Conservation (phyloP, 2,113 vertebrate genomes). For the Pseudolaguvia tuberculata region DNA sequence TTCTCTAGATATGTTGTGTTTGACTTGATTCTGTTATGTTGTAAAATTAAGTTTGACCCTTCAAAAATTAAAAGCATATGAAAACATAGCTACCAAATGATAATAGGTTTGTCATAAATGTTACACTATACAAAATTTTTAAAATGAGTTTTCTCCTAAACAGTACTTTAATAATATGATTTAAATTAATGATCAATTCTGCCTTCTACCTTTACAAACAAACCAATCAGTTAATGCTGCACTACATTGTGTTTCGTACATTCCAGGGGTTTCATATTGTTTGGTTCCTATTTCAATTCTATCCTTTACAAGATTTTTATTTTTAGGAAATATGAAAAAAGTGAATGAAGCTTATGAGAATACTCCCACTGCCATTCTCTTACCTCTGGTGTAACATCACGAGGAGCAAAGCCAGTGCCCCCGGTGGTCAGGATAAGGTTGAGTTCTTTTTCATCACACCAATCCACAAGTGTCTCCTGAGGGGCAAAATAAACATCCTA, state of each 20-base stretch:
- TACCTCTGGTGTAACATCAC: conserved; percentile 99
- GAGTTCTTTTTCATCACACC: conserved; percentile 91
- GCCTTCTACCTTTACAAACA: not conserved
- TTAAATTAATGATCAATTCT: no score
- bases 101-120: no score
- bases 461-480: conserved; percentile 46
- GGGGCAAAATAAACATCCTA: not conserved
- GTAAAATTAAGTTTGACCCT: no score
- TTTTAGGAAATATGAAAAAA: not conserved
- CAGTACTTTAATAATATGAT: no score
- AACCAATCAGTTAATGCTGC: not conserved
- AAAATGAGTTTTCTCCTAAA: no score
- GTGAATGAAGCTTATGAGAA: not conserved
- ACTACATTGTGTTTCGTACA: not conserved
- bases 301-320: not conserved
- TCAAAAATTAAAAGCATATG: no score
- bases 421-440: conserved; percentile 98
- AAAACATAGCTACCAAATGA: no score
- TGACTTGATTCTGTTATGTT: no score
- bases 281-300: no score
- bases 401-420: conserved; percentile 94
- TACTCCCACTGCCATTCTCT: conserved; percentile 34
- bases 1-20: no score
- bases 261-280: not conserved
- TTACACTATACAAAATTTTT: no score